Base-by-base conservation (phyloP, 2,888 invertebrate genomes). In the Lysandra coridon region DNA sequence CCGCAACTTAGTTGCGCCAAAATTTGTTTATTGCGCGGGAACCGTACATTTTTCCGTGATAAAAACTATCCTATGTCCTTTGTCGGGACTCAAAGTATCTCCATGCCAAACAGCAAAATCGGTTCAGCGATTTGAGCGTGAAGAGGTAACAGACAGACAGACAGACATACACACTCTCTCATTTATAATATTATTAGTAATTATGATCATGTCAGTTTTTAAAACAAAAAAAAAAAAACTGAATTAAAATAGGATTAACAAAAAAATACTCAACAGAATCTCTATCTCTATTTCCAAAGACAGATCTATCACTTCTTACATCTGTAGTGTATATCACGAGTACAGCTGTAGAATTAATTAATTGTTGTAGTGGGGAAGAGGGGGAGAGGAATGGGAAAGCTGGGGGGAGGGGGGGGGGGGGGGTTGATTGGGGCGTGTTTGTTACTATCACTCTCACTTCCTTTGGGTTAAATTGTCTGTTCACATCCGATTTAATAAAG, bases 281-380 rank as follows among this genome's bases (percentile, higher is more conserved):
- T 17, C 1, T 57, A 64, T 30, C 57, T 17, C 4, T 57, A 64
- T 30, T 64, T 64, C 3, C 30, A 30, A 30, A 64, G 64, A 14
- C 69, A 5, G 30, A 12, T 69, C 33, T 33, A 6, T 14, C 33
- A 33, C 14, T 69, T 69, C 5, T 5, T 37, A 69, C 17, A 14
- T 69, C 14, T 69, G 1, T 33, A 30, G 4, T 4, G 2, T 33
- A 12, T 69, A 69, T 33, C 37, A 14, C 37, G 69, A 69, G 4
- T 37, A 69, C 69, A 69, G 33, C 37, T 14, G 69, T 69, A 37
- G 69, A 69, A 69, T 69, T 69, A 69, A 69, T 69, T 69, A 75
- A 23, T 44, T 75, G 75, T 49, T 4, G 75, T 17, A 40, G 74
- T n/a, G 37, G 44, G 74, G 3, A 37, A 73, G 40, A 5, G 37